Base-by-base conservation (phyloP, 2,888 invertebrate species). In the Torymus tubicola region DNA sequence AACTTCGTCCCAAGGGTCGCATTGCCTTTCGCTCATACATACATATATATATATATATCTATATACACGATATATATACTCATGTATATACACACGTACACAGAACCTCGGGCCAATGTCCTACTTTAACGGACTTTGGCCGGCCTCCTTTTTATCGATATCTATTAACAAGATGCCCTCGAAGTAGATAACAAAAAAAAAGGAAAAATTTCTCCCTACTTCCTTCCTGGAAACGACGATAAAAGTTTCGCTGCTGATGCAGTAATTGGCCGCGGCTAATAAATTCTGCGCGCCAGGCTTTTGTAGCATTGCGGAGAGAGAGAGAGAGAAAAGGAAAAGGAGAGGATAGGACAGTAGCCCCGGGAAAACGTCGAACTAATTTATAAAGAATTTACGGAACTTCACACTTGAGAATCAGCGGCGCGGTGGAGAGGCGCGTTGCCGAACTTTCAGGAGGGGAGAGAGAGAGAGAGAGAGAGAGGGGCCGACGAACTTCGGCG, bases 371-470 rank as follows among this genome's bases (percentile, higher is more conserved):
- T 75, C 75, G 53, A 80, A 80, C 75, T 75, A 75, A 75, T 75
- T 80, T 72, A 52, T 60, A 50, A 71, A 76, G 75, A 80, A 80
- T 80, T 80, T 71, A 75, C 53, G 50, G 42, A 75, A 80, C 31
- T 75, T 80, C 71, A 65, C 65, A 70, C 65, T 71, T 53, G 61
- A 80, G 31, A 71, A 64, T 69, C 55, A 75, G 24, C 60, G 80
- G 24, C 60, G 24, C 60, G 21, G 11, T 42, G 42, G 42, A 24
- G 24, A 1, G 8, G 42, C 8, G 5, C 60, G 24, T 5, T 16
- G 52, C 21, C 13, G 42, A 77, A 77, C 57, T 77, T 70, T 65
- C 16, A n/a, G 11, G 24, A 13, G n/a, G 16, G 21, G 52, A 4
- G 58, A 14, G 52, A 12, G 13, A 53, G 42, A 68, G 50, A 13